Evolutionary conservation across 2,797 vertebrate species (phyloP), one percentile per base, ranked within the genome.

Genomic region (Prunella strophiata): DNA sequence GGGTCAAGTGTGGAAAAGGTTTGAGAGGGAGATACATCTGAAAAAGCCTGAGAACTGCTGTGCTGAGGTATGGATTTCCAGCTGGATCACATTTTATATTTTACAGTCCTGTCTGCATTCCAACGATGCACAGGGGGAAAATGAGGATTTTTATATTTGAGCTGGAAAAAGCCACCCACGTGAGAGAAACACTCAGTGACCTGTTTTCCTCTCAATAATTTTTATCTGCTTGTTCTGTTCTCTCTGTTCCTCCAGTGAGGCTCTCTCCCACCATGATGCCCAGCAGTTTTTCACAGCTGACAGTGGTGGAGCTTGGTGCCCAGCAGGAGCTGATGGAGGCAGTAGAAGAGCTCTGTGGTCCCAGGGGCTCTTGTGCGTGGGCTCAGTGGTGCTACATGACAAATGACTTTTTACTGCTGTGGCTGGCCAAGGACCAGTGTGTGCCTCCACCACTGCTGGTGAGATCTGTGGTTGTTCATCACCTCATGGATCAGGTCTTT

Each of bases 401-500:
- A 75, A 70, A 91, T 36, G 13, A 12, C 13, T 58, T 88, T 45
- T 58, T 76, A 10, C 61, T 85, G 61, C 62, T 79, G 1, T 29
- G 47, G 22, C 72, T 85, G 85, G 66, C 62, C 62, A 67, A 72
- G 72, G 82, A 16, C n/a, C 21, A 8, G 36, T 58, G 45, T 90
- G 91, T 91, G 88, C 43, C 67, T 95, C 48, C 1, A 3, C 42
- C 83, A 51, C 66, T 21, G 32, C 73, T 93, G 77, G 8, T 38
- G 80, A 94, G 85, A 82, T 48, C 51, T 86, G 62, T 73, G 85
- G 62, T 70, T 86, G 55, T 54, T 94, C 67, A 34, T 51, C 80
- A 87, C 70, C 66, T 94, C 77, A n/a, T 63, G 80, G 89, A 93
- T 91, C 91, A 91, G 66, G 58, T 36, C 62, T 86, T 86, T 79